Evolutionary conservation across 2,113 vertebrate genomes (phyloP), one percentile per base, ranked within the genome.

Genomic region (Spheniscus mendiculus): DNA sequence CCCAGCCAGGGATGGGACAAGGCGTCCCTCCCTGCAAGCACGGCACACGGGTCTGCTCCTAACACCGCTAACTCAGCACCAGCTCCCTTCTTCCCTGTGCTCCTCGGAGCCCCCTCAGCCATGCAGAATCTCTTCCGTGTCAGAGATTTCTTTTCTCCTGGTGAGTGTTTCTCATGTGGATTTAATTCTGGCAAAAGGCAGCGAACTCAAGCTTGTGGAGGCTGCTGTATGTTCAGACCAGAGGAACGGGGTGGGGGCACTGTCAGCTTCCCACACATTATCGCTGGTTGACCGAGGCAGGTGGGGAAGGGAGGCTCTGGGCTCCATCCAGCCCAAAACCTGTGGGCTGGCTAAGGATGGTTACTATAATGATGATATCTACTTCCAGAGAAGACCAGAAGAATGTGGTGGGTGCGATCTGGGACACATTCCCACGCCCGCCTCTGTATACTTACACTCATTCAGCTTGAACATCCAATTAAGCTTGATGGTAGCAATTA

Each of bases 401-500:
- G 74, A 96, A 97, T 90, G 85, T 50, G 44, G 81, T 90, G 70
- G 81, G 92, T 94, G 95, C 87, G 89, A 42, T 78, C 82, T 95
- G 93, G 94, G 86, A 92, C 80, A 44, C 17, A 36, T 94, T 95
- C 96, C 95, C 94, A 91, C 92, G 95, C 73, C 92, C 49, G 7
- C 84, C 80, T 94, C 73, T 76, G 56, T 89, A 8, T 50, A 38
- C 32, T 91, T 93, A 52, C 53, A 58, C 74, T 96, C 84, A 90
- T 91, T 97, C 95, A 93, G 36, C 86, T 93, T 69, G 61, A 93
- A 76, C 74, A 89, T 83, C 84, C 90, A 92, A 93, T 90, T 90
- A 96, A 94, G 71, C 62, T 62, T 88, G 92, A 94, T 80, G 82
- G 78, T 72, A 88, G 90, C 62, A 97, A 96, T 96, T 93, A 49